Evolutionary conservation across 2,888 invertebrate genomes (phyloP).

Genomic region (Teinopalpus imperialis): DNA sequence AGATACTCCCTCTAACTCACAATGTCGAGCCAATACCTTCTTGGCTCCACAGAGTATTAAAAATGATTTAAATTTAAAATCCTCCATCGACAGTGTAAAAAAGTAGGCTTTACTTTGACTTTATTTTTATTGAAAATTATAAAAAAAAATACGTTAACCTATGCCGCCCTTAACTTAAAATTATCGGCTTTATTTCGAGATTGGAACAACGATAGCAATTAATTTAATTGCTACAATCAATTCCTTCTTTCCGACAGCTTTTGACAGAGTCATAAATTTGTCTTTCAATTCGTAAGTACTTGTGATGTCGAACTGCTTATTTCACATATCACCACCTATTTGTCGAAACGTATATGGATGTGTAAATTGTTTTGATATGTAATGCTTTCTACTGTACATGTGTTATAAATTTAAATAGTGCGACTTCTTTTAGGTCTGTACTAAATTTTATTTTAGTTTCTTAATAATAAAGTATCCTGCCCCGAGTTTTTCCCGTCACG

Average conservation of each 20-base stretch:
- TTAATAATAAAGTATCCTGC: too few relatives aligned
- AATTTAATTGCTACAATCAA: slow-evolving; percentile 26
- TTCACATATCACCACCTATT: slow-evolving; percentile 30
- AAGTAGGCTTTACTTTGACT: too few relatives aligned
- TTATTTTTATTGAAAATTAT: too few relatives aligned
- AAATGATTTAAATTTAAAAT: too few relatives aligned
- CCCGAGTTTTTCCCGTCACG: too few relatives aligned
- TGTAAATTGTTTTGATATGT: slow-evolving; percentile 19
- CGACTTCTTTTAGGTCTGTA: slow-evolving; percentile 10
- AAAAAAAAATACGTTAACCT: too few relatives aligned
- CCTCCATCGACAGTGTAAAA: too few relatives aligned
- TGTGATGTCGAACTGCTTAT: slow-evolving; percentile 27
- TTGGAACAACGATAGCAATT: slow-evolving; percentile 18
- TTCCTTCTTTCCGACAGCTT: slow-evolving; percentile 17
- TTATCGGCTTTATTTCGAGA: slow-evolving; percentile 7
- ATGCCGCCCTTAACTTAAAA: slow-evolving; percentile 9
- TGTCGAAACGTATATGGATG: slow-evolving; percentile 22
- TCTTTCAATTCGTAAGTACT: slow-evolving; percentile 29
- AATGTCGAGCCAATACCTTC: too few relatives aligned
- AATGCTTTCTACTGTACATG: slow-evolving; percentile 7
- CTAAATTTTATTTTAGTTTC: too few relatives aligned
- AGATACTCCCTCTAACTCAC: too few relatives aligned
- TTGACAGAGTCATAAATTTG: slow-evolving; percentile 30
- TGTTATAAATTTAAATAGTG: slow-evolving; percentile 19
- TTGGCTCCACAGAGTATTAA: too few relatives aligned